Conservation (phyloP, 1,140 invertebrate genomes). For the Brachionus sp. region DNA sequence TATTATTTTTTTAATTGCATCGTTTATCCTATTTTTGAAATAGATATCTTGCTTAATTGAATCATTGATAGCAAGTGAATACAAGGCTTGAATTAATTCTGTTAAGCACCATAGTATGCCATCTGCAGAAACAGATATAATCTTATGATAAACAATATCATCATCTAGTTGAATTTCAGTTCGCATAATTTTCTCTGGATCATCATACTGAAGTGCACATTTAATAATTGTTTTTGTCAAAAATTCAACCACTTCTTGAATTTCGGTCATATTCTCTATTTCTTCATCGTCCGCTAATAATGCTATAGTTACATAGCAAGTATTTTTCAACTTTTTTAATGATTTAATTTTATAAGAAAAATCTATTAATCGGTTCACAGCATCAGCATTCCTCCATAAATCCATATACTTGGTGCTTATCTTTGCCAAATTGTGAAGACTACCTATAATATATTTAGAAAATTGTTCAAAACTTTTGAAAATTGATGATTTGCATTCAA, state of each 20-base stretch:
- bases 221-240: not conserved
- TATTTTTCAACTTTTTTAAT: not conserved
- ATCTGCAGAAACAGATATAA: not conserved
- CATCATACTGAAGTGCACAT: not conserved
- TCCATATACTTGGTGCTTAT: not conserved
- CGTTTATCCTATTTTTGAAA: not conserved
- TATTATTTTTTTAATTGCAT: not conserved
- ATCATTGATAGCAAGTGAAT: not conserved
- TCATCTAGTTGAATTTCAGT: not conserved
- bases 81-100: not conserved
- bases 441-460: not conserved
- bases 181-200: not conserved
- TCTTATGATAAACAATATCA: not conserved
- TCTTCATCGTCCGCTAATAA: not conserved
- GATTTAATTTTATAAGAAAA: not conserved
- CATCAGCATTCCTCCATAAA: not conserved
- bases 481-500: not conserved
- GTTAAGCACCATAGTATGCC: not conserved
- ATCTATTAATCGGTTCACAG: not conserved
- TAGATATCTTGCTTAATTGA: conserved; percentile 4
- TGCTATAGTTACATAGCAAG: not conserved
- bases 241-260: not conserved
- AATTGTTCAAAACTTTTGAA: not conserved
- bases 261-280: not conserved
- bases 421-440: not conserved